These are phyloP conservation scores for Mayetiola destructor DNA, from an alignment of 2,888 invertebrate genomes.

Conservation along the genomic window DNA sequence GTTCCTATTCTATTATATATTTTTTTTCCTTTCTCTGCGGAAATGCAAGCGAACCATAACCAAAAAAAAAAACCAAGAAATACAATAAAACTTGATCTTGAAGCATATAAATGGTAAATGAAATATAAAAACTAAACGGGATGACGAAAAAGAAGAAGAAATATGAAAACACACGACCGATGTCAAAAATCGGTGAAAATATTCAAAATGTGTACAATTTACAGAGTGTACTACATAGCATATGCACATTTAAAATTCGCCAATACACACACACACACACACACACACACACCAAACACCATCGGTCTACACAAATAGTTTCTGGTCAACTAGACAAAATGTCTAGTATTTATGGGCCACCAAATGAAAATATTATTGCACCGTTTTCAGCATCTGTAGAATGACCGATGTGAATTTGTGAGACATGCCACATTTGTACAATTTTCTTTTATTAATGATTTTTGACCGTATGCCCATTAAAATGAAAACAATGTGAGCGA, in stretches of 20 bases:
- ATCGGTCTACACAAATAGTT: not conserved
- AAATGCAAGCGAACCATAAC: not conserved
- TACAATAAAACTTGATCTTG: slow-evolving; percentile 11
- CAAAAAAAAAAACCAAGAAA: too few species aligned
- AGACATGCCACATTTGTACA: not conserved
- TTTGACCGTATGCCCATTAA: not conserved
- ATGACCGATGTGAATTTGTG: slow-evolving; percentile 12
- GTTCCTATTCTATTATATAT: too few species aligned
- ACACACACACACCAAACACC: not conserved
- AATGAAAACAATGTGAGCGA: not conserved
- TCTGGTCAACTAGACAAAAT: not conserved
- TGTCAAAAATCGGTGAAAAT: not conserved
- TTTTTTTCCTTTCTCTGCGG: too few species aligned
- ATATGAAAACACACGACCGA: not conserved
- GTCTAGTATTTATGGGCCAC: slow-evolving; percentile 1
- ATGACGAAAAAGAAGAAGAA: not conserved
- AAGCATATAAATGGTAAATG: not conserved
- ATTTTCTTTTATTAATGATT: slow-evolving; percentile 11
- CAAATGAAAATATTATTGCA: slow-evolving; percentile 12
- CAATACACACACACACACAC: not conserved
- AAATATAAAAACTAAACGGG: not conserved
- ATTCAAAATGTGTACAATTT: not conserved
- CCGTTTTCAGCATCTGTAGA: slow-evolving; percentile 12
- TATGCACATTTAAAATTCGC: too few species aligned
- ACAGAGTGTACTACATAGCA: too few species aligned